phyloP scores from a whole-genome alignment of 2,888 invertebrate species.

The Chalcis sispes region DNA sequence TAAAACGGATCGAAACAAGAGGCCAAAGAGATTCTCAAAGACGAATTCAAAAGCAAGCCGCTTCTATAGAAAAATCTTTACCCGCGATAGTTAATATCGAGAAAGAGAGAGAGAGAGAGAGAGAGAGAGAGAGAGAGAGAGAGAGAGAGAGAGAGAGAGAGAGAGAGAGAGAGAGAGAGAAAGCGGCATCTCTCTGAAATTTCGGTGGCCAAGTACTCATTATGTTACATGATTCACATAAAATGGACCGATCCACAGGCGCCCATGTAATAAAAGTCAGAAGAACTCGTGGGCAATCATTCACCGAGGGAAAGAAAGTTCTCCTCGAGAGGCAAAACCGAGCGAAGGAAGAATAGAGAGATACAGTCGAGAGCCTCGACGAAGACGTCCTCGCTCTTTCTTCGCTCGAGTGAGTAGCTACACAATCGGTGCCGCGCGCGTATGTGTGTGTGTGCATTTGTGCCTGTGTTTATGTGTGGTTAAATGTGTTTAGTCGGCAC shows the following conservation, averaged over 20 bases:
- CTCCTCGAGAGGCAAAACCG: not conserved
- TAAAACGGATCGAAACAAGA: too few species aligned
- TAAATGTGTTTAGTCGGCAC: conserved; percentile 29
- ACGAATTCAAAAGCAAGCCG: conserved; percentile 38
- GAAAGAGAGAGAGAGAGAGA: too few species aligned
- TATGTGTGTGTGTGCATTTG: conserved; percentile 10
- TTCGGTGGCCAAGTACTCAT: conserved; percentile 40
- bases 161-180: too few species aligned
- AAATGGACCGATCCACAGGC: conserved; percentile 37
- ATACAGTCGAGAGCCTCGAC: conserved; percentile 18
- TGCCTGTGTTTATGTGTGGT: conserved; percentile 13
- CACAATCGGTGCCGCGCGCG: conserved; percentile 19
- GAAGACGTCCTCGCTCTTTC: not conserved
- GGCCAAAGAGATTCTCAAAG: conserved; percentile 14
- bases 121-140: too few species aligned
- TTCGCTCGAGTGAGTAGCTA: conserved; percentile 14
- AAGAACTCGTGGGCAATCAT: conserved; percentile 37
- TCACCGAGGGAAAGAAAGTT: conserved; percentile 4
- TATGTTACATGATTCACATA: conserved; percentile 48
- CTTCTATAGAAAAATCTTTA: too few species aligned
- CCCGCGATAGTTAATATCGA: too few species aligned
- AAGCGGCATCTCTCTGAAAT: conserved; percentile 27
- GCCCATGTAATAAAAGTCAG: conserved; percentile 55
- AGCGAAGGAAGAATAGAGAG: conserved; percentile 46
- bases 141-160: too few species aligned